phyloP scores from a whole-genome alignment of 2,797 vertebrate species.

The Microtus californicus region DNA sequence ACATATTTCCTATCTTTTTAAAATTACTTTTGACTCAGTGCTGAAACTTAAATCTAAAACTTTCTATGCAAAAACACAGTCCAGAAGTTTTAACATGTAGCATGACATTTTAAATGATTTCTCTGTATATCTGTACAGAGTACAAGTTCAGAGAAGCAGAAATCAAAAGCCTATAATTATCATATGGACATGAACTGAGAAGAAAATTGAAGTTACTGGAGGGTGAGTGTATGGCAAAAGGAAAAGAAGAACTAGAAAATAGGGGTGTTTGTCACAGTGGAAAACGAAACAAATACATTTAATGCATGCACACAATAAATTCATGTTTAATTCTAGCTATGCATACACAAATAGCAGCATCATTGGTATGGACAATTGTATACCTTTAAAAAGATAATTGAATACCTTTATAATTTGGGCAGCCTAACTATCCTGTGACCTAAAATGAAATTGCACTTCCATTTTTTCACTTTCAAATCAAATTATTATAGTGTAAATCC shows the following conservation, averaged over 20 bases:
- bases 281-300: not conserved
- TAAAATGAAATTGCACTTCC: conserved; percentile 12
- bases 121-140: not conserved
- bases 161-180: not conserved
- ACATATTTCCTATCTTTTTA: not conserved
- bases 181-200: not conserved
- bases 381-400: not conserved
- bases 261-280: not conserved
- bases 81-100: not conserved
- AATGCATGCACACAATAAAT: not conserved
- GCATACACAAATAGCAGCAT: not conserved
- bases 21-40: not conserved
- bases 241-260: not conserved
- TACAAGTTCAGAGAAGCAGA: conserved; percentile 3
- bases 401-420: not conserved
- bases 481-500: conserved; percentile 4
- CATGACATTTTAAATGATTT: not conserved
- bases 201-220: conserved; percentile 2
- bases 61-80: not conserved
- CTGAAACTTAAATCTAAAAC: conserved; percentile 43
- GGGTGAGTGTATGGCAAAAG: not conserved
- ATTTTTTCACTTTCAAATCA: not conserved
- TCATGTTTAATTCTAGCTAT: not conserved
- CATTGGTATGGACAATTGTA: not conserved
- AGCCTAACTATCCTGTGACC: not conserved